phyloP scores from a whole-genome alignment of 1,140 invertebrate species.

The Bilobella aurantiaca region DNA sequence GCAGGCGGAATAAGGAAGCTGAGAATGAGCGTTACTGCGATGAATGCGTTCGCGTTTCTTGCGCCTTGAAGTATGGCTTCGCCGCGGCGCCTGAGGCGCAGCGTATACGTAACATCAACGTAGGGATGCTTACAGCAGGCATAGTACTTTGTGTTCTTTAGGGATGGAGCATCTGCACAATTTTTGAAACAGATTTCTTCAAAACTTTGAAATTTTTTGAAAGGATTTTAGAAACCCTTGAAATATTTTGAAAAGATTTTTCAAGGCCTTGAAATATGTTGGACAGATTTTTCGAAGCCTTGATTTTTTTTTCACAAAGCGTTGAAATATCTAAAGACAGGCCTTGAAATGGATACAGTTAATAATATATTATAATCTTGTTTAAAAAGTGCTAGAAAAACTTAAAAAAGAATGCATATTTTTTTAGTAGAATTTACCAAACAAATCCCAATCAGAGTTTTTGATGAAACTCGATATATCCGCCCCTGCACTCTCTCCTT shows the following conservation, averaged over 20 bases:
- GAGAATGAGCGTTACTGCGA: conserved; percentile 54
- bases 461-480: conserved; percentile 90
- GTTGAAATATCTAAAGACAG: background rate
- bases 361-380: background rate
- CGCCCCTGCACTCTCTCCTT: conserved; percentile 69
- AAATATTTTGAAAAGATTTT: background rate
- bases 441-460: conserved; percentile 96
- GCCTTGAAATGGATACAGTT: background rate
- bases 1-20: conserved; percentile 56
- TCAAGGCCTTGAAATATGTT: too few relatives aligned
- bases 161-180: background rate
- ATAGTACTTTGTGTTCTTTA: background rate
- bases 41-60: conserved; percentile 55
- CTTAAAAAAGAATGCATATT: too few relatives aligned
- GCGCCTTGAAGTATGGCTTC: conserved; percentile 58
- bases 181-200: background rate
- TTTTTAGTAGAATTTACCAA: conserved; percentile 52
- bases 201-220: background rate
- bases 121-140: background rate
- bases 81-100: conserved; percentile 51
- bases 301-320: background rate
- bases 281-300: background rate
- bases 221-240: background rate
- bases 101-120: conserved; percentile 52
- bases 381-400: background rate